Evolutionary conservation across 2,113 vertebrate genomes (phyloP), one percentile per base, ranked within the genome.

Genomic region (Nibea albiflora): DNA sequence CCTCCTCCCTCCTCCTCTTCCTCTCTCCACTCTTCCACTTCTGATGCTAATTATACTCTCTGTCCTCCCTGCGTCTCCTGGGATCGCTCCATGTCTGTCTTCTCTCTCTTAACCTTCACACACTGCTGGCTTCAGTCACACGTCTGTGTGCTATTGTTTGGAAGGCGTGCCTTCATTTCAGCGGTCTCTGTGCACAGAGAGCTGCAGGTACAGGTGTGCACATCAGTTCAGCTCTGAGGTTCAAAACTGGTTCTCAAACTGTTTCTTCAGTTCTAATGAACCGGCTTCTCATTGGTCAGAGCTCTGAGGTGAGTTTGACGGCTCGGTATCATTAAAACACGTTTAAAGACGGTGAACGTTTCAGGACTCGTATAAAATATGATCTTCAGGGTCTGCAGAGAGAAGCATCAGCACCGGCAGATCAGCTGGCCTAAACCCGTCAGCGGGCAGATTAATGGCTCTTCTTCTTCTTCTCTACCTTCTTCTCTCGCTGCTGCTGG

Each of bases 371-470:
- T 82, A 85, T 75, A 92, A 92, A 89, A 85, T 85, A 81, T 68
- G 76, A 12, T 39, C 42, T 64, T 77, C 65, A 26, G 60, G 46
- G 69, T 76, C 88, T 79, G 80, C 3, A 12, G 84, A 71, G 88
- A 88, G 81, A 61, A 73, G 63, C 81, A 93, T 91, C 91, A 66
- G 76, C 76, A 80, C 42, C 81, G 67, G 22, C 78, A 77, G 68
- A 92, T 93, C 86, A 88, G 79, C 78, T 88, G 92, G 86, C 89
- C 93, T 90, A 89, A 93, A 93, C 93, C 91, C 73, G 91, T 94
- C 92, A 92, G 52, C 7, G 19, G 56, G 73, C 73, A 91, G 91
- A 95, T 93, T 91, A 93, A 94, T 90, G 86, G 35, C 76, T 73
- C 12, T 22, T 61, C 64, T 60, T 77, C 76, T 81, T 35, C 76